These are phyloP conservation scores for Lagopus muta DNA, from an alignment of 2,113 vertebrate species.

Conservation along the genomic window DNA sequence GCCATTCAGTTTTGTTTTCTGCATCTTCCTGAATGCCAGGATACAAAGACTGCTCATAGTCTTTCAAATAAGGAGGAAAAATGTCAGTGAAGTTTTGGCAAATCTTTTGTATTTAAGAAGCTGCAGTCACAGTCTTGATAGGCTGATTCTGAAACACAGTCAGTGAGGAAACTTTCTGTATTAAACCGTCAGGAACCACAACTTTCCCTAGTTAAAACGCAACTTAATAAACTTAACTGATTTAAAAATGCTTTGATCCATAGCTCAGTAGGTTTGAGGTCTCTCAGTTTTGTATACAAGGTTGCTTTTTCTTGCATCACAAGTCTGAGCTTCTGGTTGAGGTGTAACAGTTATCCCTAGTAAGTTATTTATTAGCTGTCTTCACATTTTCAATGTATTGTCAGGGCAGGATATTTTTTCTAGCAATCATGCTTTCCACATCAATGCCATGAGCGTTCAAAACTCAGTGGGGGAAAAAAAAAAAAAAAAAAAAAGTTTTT, in stretches of 20 bases:
- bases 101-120: neutral
- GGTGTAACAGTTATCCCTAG: fast-evolving
- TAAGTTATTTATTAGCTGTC: neutral
- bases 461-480: neutral
- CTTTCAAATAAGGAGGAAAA: neutral
- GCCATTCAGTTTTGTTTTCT: neutral
- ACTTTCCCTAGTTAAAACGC: neutral
- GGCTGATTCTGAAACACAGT: neutral
- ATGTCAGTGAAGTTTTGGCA: neutral
- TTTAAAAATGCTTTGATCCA: neutral
- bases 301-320: neutral
- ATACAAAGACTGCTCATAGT: neutral
- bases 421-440: neutral
- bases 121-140: neutral
- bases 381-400: neutral
- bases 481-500: too few species aligned
- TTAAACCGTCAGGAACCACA: neutral
- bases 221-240: neutral
- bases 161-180: neutral
- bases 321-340: neutral
- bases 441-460: neutral
- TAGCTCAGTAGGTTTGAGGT: neutral
- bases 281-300: neutral
- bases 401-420: neutral
- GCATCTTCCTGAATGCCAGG: neutral